phyloP scores from a whole-genome alignment of 2,888 invertebrate species.

The Carpatolechia fugitivella region DNA sequence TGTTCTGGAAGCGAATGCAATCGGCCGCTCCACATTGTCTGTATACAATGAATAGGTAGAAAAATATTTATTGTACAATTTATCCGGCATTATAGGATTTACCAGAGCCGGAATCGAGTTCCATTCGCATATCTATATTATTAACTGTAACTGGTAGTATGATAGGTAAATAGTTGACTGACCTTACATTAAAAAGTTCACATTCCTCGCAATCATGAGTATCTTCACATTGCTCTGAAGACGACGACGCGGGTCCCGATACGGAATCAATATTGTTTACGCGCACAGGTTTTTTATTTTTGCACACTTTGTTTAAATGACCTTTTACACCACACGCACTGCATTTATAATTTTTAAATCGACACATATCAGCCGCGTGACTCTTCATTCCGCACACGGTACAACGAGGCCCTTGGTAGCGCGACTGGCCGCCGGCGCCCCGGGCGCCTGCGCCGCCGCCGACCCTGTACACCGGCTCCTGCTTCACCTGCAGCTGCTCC shows the following conservation, averaged over 20 bases:
- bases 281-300: no score
- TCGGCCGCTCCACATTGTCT: no score
- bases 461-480: conserved; percentile 21
- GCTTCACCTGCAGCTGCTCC: no score
- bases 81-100: no score
- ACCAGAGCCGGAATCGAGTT: no score
- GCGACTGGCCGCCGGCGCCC: background rate
- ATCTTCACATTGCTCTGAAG: background rate
- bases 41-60: no score
- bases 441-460: background rate
- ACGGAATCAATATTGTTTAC: background rate
- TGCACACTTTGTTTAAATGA: conserved; percentile 28
- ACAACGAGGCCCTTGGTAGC: conserved; percentile 1
- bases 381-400: conserved; percentile 23
- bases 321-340: conserved; percentile 26
- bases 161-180: conserved; percentile 9
- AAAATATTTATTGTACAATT: no score
- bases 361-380: conserved; percentile 21
- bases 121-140: background rate
- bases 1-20: no score
- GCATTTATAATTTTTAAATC: conserved; percentile 24
- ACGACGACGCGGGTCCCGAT: background rate
- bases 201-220: conserved; percentile 20
- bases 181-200: conserved; percentile 25
- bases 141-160: background rate